Evolutionary conservation across 2,888 invertebrate genomes (phyloP), one percentile per base, ranked within the genome.

Genomic region (Geophilus truncorum): DNA sequence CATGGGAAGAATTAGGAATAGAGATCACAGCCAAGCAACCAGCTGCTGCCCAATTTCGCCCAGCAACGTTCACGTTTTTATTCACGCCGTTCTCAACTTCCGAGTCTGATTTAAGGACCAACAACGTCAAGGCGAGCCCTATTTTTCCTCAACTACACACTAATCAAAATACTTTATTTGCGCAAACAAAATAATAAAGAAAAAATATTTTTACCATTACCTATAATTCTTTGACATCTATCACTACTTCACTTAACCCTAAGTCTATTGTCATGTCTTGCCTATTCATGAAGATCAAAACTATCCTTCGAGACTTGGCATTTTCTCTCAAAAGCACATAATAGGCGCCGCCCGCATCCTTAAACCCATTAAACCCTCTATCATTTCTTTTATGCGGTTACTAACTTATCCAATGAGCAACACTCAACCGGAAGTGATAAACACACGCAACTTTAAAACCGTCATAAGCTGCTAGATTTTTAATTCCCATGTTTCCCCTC

Each of bases 11-110:
- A 70, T 70, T 70, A 70, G 12, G 70, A 25, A 70, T 70, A 28
- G 70, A 70, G 28, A 70, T 70, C 70, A 12, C 70, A 70, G 28
- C 23, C 62, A 62, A 62, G 28, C 28, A 28, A 28, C 70, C 70
- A 70, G 70, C 70, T 70, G 70, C 70, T 70, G 70, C 70, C 23
- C 70, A 70, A 23, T 28, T 70, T 70, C 28, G 28, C 28, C 70
- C 28, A 51, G 51, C 28, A 70, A 70, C 28, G 70, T 70, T 70
- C 28, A 23, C 70, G 10, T 1, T 51, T 51, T 51, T 18, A 51
- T 28, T 70, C 28, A 70, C 28, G 70, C 70, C n/a, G 10, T 28
- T n/a, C 70, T 28, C 28, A 10, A 70, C 70, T 70, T 25, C 28
- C 23, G 28, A n/a, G 28, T 28, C 70, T 70, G 70, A 70, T 70